A percentile compares a stretch with the other conserved stretches of the same genome.
phyloP scores from a whole-genome alignment of 2,797 vertebrate species.

The Uromys caudimaculatus region DNA sequence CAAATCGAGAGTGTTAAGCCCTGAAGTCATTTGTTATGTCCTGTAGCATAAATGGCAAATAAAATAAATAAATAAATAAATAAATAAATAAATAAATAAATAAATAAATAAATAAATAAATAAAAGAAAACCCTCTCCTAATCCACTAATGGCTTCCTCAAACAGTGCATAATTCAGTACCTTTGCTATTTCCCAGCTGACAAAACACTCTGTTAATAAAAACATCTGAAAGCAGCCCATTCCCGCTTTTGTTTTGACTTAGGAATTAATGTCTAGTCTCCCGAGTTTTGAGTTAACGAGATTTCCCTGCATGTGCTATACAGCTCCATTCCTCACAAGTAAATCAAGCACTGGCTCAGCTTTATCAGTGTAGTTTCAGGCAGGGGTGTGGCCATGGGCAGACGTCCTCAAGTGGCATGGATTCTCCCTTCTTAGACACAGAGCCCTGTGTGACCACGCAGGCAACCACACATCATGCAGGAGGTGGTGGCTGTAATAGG shows the following conservation, averaged over 20 bases:
- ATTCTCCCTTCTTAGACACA: not conserved
- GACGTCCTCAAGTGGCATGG: not conserved
- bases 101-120: not conserved
- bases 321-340: not conserved
- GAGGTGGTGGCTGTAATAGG: not conserved
- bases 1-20: not conserved
- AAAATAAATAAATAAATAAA: too few relatives aligned
- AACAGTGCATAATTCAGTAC: conserved; percentile 62
- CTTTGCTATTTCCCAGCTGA: conserved; percentile 63
- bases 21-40: conserved; percentile 24
- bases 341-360: not conserved
- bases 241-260: conserved; percentile 45
- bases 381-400: not conserved
- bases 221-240: conserved; percentile 53
- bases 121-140: not conserved
- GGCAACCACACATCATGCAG: not conserved
- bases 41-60: not conserved
- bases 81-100: not conserved
- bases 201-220: conserved; percentile 66
- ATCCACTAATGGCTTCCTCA: conserved; percentile 65
- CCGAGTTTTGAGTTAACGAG: conserved; percentile 50
- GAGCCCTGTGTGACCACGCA: rapidly evolving
- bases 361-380: not conserved
- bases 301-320: not conserved
- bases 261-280: conserved; percentile 51